Evolutionary conservation across 2,113 vertebrate genomes (phyloP).

Genomic region (Callithrix jacchus): DNA sequence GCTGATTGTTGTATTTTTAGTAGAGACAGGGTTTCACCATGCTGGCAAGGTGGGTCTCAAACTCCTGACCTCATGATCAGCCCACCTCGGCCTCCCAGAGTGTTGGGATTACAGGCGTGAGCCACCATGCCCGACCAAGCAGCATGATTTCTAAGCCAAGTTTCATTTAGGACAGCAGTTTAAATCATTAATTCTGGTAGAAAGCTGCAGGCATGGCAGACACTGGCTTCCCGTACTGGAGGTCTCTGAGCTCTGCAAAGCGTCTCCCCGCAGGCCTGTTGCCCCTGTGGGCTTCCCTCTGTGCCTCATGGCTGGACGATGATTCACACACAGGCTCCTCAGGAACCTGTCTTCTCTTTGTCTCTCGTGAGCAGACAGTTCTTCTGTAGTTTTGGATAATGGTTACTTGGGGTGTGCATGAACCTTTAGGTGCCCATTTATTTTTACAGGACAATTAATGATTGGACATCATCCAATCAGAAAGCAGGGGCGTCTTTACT

Average conservation of each 20-base stretch:
- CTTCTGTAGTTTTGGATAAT: neutral
- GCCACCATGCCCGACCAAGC: too few species aligned
- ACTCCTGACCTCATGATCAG: too few species aligned
- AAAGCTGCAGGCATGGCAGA: neutral
- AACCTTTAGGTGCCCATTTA: neutral
- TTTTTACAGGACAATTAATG: slow-evolving; percentile 75
- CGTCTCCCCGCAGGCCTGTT: neutral
- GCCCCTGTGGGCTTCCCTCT: neutral
- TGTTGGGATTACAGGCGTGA: too few species aligned
- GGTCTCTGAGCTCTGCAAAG: neutral
- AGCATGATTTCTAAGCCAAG: neutral
- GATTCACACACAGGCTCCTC: neutral
- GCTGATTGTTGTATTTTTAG: too few species aligned
- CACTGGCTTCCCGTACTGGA: accelerated
- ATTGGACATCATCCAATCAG: slow-evolving; percentile 79
- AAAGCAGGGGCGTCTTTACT: slow-evolving; percentile 80
- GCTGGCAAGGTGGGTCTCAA: too few species aligned
- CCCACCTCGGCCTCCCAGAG: too few species aligned
- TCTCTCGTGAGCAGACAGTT: neutral
- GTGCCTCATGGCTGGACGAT: neutral
- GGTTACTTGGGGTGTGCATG: accelerated
- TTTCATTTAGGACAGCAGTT: neutral
- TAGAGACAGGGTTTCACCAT: too few species aligned
- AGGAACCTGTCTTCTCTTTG: too few species aligned
- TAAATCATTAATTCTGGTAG: accelerated